Evolutionary conservation across 2,888 invertebrate species (phyloP).

Genomic region (Drosophila meridionalis): DNA sequence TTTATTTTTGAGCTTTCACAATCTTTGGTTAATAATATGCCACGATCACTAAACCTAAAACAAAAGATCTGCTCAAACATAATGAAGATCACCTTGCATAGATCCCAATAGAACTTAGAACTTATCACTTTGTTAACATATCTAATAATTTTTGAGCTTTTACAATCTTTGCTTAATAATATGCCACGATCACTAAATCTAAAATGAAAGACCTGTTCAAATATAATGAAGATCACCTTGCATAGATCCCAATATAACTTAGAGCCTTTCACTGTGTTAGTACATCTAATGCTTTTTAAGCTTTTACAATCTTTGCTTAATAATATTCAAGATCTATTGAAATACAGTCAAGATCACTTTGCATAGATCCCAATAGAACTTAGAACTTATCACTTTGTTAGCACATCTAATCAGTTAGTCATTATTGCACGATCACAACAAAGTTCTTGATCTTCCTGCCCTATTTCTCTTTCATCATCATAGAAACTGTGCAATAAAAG

Average conservation of each 20-base stretch:
- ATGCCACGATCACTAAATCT: background rate
- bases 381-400: background rate
- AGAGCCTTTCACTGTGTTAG: too few relatives aligned
- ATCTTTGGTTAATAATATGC: background rate
- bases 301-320: background rate
- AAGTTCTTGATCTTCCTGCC: background rate
- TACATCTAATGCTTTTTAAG: too few relatives aligned
- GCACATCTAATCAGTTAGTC: background rate
- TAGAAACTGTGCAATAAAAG: slow-evolving; percentile 13
- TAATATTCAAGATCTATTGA: background rate
- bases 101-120: background rate
- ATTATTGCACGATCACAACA: background rate
- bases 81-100: background rate
- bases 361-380: background rate
- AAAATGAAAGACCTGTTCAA: background rate
- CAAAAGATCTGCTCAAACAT: background rate
- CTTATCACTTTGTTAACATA: background rate
- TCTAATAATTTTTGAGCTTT: too few relatives aligned
- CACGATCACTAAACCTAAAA: background rate
- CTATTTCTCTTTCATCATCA: background rate
- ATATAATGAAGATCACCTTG: background rate
- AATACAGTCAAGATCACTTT: background rate
- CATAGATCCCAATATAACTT: background rate
- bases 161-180: background rate
- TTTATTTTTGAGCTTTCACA: too few relatives aligned